These are phyloP conservation scores for Acleris holmiana DNA, from an alignment of 2,888 invertebrate genomes.

Conservation along the genomic window DNA sequence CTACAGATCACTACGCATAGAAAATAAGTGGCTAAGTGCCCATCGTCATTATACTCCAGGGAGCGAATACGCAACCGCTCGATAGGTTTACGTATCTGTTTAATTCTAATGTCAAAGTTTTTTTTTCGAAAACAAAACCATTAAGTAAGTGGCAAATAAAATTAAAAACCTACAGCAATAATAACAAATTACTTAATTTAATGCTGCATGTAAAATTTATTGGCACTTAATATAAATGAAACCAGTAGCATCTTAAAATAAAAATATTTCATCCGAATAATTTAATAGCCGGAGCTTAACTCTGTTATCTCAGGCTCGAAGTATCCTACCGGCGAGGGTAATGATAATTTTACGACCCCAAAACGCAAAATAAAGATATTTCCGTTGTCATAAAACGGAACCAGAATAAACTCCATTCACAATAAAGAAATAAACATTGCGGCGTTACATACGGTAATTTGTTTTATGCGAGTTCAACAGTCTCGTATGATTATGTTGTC, in stretches of 20 bases:
- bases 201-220: too few relatives aligned
- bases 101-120: too few relatives aligned
- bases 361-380: slow-evolving; percentile 23
- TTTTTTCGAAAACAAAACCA: too few relatives aligned
- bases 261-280: background rate
- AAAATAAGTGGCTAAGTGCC: slow-evolving; percentile 1
- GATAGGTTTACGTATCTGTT: slow-evolving; percentile 8
- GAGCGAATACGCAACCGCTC: slow-evolving; percentile 8
- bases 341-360: slow-evolving; percentile 11
- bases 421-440: slow-evolving; percentile 31
- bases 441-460: slow-evolving; percentile 17
- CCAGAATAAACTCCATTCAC: slow-evolving; percentile 8
- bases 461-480: slow-evolving; percentile 36
- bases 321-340: background rate
- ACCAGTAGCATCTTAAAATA: background rate
- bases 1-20: background rate
- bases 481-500: slow-evolving; percentile 38
- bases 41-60: slow-evolving; percentile 5
- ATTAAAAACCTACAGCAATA: too few relatives aligned
- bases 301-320: background rate
- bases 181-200: too few relatives aligned
- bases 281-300: background rate
- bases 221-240: background rate
- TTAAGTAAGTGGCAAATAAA: too few relatives aligned
- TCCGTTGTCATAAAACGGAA: slow-evolving; percentile 12